phyloP scores from a whole-genome alignment of 64 coral and sea anemone species.

The Orbicella faveolata region DNA sequence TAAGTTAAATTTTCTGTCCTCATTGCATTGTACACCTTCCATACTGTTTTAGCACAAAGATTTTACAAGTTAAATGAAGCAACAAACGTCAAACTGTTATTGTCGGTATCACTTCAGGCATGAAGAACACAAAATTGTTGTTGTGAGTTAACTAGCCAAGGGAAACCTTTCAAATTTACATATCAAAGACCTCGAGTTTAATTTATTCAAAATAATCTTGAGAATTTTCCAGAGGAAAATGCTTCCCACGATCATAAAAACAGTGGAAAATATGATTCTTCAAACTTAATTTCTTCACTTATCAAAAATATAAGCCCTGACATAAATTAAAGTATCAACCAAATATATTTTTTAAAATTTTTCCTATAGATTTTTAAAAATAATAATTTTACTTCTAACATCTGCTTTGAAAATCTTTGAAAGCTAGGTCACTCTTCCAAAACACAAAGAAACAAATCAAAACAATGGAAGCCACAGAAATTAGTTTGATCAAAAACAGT shows the following conservation, averaged over 20 bases:
- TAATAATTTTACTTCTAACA: background rate
- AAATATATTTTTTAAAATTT: too few species aligned
- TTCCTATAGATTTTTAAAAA: too few species aligned
- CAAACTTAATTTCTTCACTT: background rate
- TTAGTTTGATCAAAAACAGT: too few species aligned
- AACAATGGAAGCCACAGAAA: too few species aligned
- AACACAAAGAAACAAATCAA: too few species aligned
- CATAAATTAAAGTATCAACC: too few species aligned
- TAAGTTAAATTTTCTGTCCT: background rate
- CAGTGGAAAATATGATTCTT: background rate
- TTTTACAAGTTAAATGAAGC: background rate
- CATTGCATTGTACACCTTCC: background rate
- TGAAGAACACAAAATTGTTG: background rate
- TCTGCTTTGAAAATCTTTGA: background rate
- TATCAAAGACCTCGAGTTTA: background rate
- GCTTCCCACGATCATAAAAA: background rate
- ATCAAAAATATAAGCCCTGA: background rate
- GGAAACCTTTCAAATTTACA: background rate
- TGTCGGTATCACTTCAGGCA: background rate
- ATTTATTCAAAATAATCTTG: constrained; percentile 1
- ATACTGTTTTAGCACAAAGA: background rate
- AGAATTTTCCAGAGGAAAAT: background rate
- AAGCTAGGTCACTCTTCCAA: too few species aligned
- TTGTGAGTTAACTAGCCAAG: background rate
- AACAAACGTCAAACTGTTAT: background rate